Evolutionary conservation across 2,888 invertebrate species (phyloP), one percentile per base, ranked within the genome.

Genomic region (Nymphalis urticae): DNA sequence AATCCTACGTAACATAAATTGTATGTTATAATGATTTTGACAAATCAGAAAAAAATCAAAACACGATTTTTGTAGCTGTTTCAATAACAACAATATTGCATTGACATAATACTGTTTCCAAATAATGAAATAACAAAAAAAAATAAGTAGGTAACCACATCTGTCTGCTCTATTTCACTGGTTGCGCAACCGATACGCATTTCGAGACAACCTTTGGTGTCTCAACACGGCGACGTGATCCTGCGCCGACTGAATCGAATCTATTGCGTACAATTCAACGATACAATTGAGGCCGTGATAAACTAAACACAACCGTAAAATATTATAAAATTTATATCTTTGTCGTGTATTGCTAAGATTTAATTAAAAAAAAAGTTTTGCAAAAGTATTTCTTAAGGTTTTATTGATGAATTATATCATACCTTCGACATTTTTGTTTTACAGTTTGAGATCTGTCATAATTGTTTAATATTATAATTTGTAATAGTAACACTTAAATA

Each of bases 201-300:
- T 80, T 77, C 77, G 72, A 72, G 72, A 72, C 79, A 81, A 84
- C 84, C 84, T 85, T 82, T 83, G 76, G 80, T 85, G 82, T 80
- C 83, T 81, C 83, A 82, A 81, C 78, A 24, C 60, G 67, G 72
- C 80, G 81, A 84, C 84, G 83, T 84, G 84, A 82, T 84, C 84
- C 84, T 82, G 80, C 73, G 71, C 76, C 75, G 76, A 51, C 77
- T 79, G 77, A 80, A 71, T 77, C 76, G 74, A 76, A 82, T 64
- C 66, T 71, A 70, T 83, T 85, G 82, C 83, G 80, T 81, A 73
- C 68, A 66, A 73, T 72, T 69, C 69, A 68, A 75, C 70, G 70
- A 70, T 73, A 61, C 48, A 79, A 74, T 79, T 72, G 72, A 69
- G 73, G 72, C 58, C 64, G 56, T 58, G 48, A 68, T 68, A 66